Percentiles rank a stretch among this genome's conserved stretches.
phyloP scores from a whole-genome alignment of 2,113 vertebrate genomes.

The Tauraco erythrolophus region DNA sequence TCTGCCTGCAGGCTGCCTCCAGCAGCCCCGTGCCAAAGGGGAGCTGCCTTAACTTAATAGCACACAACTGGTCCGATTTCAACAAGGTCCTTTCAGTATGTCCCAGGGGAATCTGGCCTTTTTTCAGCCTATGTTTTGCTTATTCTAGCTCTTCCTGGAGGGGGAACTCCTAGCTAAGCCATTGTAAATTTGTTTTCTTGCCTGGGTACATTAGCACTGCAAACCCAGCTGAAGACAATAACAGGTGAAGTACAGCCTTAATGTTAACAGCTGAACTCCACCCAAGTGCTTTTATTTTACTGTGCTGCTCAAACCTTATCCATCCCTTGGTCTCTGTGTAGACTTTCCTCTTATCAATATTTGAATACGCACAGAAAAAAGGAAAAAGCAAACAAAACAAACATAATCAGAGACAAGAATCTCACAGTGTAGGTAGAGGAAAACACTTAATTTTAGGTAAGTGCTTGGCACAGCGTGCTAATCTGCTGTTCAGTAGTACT shows the following conservation, averaged over 20 bases:
- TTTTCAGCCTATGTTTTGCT: not conserved
- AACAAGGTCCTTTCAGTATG: not conserved
- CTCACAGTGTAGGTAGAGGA: not conserved
- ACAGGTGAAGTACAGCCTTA: not conserved
- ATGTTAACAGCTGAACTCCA: slow-evolving; percentile 11
- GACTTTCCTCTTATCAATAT: not conserved
- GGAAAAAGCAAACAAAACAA: not conserved
- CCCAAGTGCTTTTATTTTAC: slow-evolving; percentile 8
- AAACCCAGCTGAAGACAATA: not conserved
- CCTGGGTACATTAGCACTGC: not conserved
- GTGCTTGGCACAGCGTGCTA: not conserved
- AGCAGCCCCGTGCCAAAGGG: not conserved
- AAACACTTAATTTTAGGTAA: slow-evolving; percentile 8
- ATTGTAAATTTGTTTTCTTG: slow-evolving; percentile 28
- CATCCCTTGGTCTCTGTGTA: not conserved
- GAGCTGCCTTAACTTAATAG: not conserved
- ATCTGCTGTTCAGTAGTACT: not conserved
- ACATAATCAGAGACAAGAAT: not conserved
- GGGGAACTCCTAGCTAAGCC: not conserved
- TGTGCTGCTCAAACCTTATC: not conserved
- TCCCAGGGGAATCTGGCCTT: not conserved
- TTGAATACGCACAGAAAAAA: not conserved
- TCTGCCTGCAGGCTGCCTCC: not conserved
- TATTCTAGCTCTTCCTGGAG: slow-evolving; percentile 30
- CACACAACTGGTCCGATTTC: not conserved